phyloP scores from a whole-genome alignment of 1,140 invertebrate genomes.

The Coptotermes formosanus region DNA sequence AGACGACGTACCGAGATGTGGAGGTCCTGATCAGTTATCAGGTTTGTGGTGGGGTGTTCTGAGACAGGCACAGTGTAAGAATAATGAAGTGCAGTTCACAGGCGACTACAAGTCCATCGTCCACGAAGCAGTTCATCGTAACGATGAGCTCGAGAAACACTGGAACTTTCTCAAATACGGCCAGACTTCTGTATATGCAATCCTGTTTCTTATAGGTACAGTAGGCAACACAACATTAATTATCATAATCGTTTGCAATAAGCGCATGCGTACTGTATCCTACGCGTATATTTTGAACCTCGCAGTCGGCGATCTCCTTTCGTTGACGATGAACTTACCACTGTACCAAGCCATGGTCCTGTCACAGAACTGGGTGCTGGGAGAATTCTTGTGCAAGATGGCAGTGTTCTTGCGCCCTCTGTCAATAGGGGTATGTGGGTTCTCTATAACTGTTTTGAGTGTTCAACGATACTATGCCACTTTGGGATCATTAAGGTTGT shows the following conservation, averaged over 20 bases:
- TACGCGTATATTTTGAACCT: not conserved
- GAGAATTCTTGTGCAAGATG: not conserved
- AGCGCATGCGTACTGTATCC: not conserved
- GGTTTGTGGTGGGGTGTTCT: not conserved
- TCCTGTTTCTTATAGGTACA: not conserved
- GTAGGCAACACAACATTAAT: not conserved
- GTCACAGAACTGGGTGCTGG: not conserved
- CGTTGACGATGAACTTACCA: not conserved
- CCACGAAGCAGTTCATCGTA: not conserved
- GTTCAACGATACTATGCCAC: not conserved
- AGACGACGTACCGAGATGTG: not conserved
- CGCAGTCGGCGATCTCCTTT: not conserved
- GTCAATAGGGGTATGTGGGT: not conserved
- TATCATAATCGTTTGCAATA: not conserved
- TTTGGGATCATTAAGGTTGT: not conserved
- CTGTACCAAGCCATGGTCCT: not conserved
- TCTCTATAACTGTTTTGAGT: not conserved
- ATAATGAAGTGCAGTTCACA: not conserved
- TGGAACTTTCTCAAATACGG: not conserved
- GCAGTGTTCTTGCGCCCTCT: not conserved
- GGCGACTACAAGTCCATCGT: not conserved
- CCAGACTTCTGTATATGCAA: not conserved
- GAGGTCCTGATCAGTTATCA: not conserved
- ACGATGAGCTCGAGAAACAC: not conserved
- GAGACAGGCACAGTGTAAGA: not conserved